These are phyloP conservation scores for Peromyscus nudipes DNA, from an alignment of 2,797 vertebrate species.

Conservation along the genomic window DNA sequence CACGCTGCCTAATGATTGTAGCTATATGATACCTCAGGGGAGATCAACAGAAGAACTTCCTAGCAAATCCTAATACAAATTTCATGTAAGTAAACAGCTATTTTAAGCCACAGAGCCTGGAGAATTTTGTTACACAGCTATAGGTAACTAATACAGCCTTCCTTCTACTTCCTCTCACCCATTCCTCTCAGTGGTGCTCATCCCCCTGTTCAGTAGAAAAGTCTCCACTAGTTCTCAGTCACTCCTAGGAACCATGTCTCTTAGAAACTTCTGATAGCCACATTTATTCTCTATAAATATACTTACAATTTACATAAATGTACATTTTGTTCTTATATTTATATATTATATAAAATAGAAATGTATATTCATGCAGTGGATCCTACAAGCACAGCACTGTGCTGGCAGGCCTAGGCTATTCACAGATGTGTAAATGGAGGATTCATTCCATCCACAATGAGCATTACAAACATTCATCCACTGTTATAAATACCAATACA, in stretches of 20 bases:
- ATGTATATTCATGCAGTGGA: background rate
- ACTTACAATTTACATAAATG: too few species aligned
- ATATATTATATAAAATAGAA: background rate
- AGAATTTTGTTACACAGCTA: slow-evolving; percentile 42
- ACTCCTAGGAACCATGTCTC: background rate
- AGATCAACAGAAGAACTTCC: background rate
- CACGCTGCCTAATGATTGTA: background rate
- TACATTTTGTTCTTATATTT: background rate
- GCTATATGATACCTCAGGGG: background rate
- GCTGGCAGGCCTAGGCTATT: background rate
- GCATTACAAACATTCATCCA: background rate
- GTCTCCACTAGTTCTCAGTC: background rate
- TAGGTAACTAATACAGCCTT: slow-evolving; percentile 4
- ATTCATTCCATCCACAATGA: slow-evolving; percentile 4
- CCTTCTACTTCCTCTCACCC: background rate
- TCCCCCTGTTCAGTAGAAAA: background rate
- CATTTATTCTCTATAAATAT: background rate
- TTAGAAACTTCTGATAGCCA: slow-evolving; percentile 32
- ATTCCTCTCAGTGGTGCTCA: slow-evolving; percentile 9
- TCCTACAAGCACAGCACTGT: background rate
- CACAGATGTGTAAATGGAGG: background rate
- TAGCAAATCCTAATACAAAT: background rate
- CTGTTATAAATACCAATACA: background rate
- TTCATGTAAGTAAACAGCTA: background rate
- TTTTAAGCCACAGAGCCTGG: slow-evolving; percentile 29